Percentiles rank a stretch among this genome's conserved stretches.
Conservation (phyloP, 2,797 vertebrate species). For the Babyrousa celebensis region DNA sequence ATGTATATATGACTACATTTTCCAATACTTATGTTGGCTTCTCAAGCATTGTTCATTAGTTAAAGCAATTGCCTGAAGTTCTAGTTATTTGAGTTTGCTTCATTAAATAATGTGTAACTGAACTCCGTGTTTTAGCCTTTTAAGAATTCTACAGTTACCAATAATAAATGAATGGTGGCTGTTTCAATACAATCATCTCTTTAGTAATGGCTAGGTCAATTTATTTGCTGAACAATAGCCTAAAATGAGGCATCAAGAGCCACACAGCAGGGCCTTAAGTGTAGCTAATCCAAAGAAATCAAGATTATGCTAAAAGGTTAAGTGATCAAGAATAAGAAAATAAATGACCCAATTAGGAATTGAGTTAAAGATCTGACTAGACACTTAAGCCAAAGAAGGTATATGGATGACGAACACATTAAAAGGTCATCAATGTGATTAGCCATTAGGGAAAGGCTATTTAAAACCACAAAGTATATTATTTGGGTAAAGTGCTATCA, state of each 20-base stretch:
- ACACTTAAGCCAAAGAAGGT: not conserved
- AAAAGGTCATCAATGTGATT: not conserved
- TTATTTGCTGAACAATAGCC: not conserved
- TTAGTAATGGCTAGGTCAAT: not conserved
- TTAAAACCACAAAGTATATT: conserved; percentile 14
- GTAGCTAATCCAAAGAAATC: not conserved
- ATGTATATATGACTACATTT: not conserved
- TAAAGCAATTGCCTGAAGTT: not conserved
- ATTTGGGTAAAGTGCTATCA: conserved; percentile 17
- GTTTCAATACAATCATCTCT: not conserved
- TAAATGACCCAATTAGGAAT: not conserved
- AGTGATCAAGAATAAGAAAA: conserved; percentile 46
- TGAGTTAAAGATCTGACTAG: not conserved
- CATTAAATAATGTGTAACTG: not conserved
- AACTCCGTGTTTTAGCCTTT: not conserved
- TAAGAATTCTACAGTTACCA: not conserved
- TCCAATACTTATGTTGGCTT: not conserved
- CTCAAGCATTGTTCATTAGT: not conserved
- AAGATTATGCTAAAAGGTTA: conserved; percentile 7
- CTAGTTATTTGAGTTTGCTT: not conserved
- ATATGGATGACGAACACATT: not conserved
- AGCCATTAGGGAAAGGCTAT: not conserved
- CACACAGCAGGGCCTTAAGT: not conserved
- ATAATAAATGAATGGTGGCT: not conserved
- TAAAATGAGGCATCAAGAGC: not conserved